These are phyloP conservation scores for Serinus canaria DNA, from an alignment of 2,113 vertebrate species.

Conservation along the genomic window DNA sequence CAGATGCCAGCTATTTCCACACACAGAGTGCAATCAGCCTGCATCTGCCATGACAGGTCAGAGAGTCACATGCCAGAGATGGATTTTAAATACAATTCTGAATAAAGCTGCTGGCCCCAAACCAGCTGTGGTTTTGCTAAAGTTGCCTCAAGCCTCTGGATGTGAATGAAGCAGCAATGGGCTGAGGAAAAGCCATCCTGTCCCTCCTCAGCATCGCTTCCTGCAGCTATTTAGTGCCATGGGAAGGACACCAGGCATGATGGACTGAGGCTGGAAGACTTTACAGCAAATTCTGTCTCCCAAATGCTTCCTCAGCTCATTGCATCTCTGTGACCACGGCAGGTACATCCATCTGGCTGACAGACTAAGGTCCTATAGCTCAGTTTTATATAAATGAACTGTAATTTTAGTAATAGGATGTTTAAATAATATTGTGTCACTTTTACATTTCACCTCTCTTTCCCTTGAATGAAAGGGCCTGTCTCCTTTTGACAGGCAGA, in stretches of 20 bases:
- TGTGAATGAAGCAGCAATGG: neutral
- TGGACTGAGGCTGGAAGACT: slow-evolving; percentile 12
- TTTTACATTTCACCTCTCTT: slow-evolving; percentile 48
- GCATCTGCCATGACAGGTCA: neutral
- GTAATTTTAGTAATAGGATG: slow-evolving; percentile 54
- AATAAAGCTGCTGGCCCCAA: neutral
- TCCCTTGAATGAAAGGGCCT: slow-evolving; percentile 33
- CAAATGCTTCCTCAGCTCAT: slow-evolving; percentile 11
- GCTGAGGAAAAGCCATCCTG: neutral
- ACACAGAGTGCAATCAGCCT: neutral
- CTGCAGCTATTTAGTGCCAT: neutral
- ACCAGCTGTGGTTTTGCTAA: neutral
- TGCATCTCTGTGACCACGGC: neutral
- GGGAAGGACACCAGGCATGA: slow-evolving; percentile 6
- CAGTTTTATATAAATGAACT: slow-evolving; percentile 51
- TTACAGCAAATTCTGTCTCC: slow-evolving; percentile 22
- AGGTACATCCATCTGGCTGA: slow-evolving; percentile 50
- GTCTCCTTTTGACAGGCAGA: slow-evolving; percentile 34
- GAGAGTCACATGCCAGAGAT: neutral
- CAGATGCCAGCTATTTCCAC: neutral
- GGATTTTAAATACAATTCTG: neutral
- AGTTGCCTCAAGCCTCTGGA: neutral
- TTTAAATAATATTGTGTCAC: slow-evolving; percentile 64
- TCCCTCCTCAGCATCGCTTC: rapidly evolving
- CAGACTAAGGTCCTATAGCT: slow-evolving; percentile 34